Conservation (phyloP, 64 coral and sea anemone species). For the Astreopora myriophthalma region DNA sequence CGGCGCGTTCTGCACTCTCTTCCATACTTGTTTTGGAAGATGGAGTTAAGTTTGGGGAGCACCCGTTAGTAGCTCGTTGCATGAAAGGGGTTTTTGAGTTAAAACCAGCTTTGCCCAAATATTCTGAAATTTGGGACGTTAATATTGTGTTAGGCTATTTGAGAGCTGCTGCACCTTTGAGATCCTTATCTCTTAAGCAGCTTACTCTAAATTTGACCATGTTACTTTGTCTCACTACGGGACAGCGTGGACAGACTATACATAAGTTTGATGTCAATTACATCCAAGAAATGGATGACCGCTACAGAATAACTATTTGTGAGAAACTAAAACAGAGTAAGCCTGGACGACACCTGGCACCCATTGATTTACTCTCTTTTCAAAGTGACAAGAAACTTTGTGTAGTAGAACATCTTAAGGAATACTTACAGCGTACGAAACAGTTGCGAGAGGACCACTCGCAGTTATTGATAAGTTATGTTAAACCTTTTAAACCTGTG, state of each 20-base stretch:
- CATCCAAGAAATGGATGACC: slow-evolving; percentile 23
- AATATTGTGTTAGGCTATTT: slow-evolving; percentile 25
- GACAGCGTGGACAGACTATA: slow-evolving; percentile 25
- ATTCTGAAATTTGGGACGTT: slow-evolving; percentile 45
- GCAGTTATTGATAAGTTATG: slow-evolving; percentile 28
- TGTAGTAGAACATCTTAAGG: slow-evolving; percentile 13
- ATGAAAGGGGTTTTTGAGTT: slow-evolving; percentile 69
- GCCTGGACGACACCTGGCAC: slow-evolving; percentile 10
- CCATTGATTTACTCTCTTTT: neutral
- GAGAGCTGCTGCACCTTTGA: neutral
- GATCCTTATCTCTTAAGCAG: slow-evolving; percentile 7
- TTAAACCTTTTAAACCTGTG: slow-evolving; percentile 29
- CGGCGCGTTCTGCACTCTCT: neutral
- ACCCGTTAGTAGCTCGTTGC: slow-evolving; percentile 30
- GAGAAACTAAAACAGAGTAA: slow-evolving; percentile 29
- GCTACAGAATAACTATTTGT: neutral
- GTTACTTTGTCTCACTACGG: neutral
- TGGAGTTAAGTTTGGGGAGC: slow-evolving; percentile 29
- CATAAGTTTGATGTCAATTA: slow-evolving; percentile 22
- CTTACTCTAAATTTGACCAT: slow-evolving; percentile 40
- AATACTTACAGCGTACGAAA: neutral
- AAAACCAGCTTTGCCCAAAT: slow-evolving; percentile 37
- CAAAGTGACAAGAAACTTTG: slow-evolving; percentile 9
- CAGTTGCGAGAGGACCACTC: neutral
- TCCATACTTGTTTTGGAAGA: neutral